phyloP scores from a whole-genome alignment of 2,797 vertebrate species.

The Brachyalestes nurse region DNA sequence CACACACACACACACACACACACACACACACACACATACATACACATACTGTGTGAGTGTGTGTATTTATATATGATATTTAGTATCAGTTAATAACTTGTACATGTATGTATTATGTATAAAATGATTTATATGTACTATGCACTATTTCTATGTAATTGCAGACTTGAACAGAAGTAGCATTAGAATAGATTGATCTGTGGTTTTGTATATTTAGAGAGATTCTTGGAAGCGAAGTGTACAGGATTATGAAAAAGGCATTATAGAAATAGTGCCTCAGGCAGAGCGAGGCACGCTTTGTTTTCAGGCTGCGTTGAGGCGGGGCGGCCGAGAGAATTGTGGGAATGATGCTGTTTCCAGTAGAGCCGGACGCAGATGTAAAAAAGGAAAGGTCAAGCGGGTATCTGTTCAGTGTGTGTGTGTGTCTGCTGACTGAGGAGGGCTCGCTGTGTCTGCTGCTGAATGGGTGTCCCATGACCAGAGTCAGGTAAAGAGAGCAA shows the following conservation, averaged over 20 bases:
- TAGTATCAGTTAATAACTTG: too few relatives aligned
- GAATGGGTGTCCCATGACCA: slow-evolving; percentile 52
- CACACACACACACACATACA: too few relatives aligned
- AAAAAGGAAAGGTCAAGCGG: slow-evolving; percentile 33
- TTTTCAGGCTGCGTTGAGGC: slow-evolving; percentile 3
- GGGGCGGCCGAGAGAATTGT: slow-evolving; percentile 28
- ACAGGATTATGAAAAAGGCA: not conserved
- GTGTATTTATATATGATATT: too few relatives aligned
- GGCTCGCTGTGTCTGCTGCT: slow-evolving; percentile 5
- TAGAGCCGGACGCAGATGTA: not conserved
- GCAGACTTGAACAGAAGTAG: too few relatives aligned
- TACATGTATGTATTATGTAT: too few relatives aligned
- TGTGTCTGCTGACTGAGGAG: slow-evolving; percentile 33
- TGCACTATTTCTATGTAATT: too few relatives aligned
- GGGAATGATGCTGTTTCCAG: slow-evolving; percentile 25
- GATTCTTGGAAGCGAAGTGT: not conserved
- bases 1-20: too few relatives aligned
- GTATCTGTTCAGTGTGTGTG: slow-evolving; percentile 11
- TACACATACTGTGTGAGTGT: too few relatives aligned
- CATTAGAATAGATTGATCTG: too few relatives aligned
- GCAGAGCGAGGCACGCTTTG: not conserved
- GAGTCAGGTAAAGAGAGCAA: slow-evolving; percentile 53
- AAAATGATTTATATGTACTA: too few relatives aligned
- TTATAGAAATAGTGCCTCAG: not conserved
- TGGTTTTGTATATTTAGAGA: not conserved